Evolutionary conservation across 2,888 invertebrate genomes (phyloP), one percentile per base, ranked within the genome.

Genomic region (Panzeria rudis): DNA sequence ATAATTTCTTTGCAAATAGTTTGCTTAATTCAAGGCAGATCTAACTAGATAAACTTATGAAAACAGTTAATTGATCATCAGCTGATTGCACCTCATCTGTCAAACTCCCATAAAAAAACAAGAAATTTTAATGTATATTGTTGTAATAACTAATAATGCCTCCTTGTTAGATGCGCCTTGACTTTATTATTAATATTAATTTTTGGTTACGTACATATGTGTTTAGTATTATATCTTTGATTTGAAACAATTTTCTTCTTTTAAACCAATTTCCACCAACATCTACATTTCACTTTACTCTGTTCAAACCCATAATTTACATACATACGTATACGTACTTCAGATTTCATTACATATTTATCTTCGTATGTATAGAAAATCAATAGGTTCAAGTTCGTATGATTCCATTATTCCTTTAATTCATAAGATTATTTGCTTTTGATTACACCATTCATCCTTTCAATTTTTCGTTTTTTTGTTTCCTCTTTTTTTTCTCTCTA

Each of bases 391-490:
- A n/a, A n/a, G n/a, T n/a, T 44, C 23, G 5, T 29, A 29, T 32
- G 23, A 32, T 47, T 47, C 23, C 7, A 4, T 15, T 59, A 38
- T 54, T 59, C 8, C 17, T 41, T 38, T 69, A 38, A 32, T 56
- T 66, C 9, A 15, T 11, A 44, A 61, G 20, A 3, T 62, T 3
- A 32, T 20, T 75, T 69, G 9, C 13, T 59, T 69, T 52, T 66
- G 47, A 69, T 47, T 32, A 29, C 75, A 64, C 50, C 52, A 81
- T 83, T 84, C 84, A 80, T 82, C 77, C 61, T 52, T 66, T 29
- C 61, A 44, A 64, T 29, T 62, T 71, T 50, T 23, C 47, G 32
- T 71, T 59, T 35, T 59, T 35, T 44, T 77, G 9, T 83, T 64
- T 50, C 38, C 0, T 71, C 15, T 61, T 52, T 8, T 32, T 68